Conservation (phyloP, 1,140 invertebrate species). For the Matsumurasca onukii region DNA sequence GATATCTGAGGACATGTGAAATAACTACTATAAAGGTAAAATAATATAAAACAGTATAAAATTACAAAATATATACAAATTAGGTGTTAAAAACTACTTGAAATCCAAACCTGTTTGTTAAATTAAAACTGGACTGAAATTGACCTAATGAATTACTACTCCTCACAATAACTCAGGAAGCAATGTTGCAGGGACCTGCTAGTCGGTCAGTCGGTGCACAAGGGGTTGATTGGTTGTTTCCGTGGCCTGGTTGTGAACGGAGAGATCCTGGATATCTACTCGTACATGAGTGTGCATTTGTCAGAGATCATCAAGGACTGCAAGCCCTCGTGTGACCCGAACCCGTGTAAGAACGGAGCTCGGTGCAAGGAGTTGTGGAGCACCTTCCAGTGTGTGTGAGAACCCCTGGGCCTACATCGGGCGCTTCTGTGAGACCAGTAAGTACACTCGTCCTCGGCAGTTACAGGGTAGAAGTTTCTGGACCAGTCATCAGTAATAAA, state of each 20-base stretch:
- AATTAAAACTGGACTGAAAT: too few species aligned
- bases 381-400: slow-evolving; percentile 84
- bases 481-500: not conserved
- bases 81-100: too few species aligned
- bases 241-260: slow-evolving; percentile 89
- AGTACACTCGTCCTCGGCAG: slow-evolving; percentile 47
- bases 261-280: slow-evolving; percentile 86
- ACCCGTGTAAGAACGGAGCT: slow-evolving; percentile 89
- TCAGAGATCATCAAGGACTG: slow-evolving; percentile 91
- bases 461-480: not conserved
- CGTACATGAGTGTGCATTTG: slow-evolving; percentile 89
- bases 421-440: slow-evolving; percentile 85
- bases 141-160: too few species aligned
- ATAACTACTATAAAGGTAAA: too few species aligned
- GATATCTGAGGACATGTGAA: too few species aligned
- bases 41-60: too few species aligned
- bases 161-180: too few species aligned
- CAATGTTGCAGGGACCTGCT: slow-evolving; percentile 70
- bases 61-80: too few species aligned
- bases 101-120: too few species aligned
- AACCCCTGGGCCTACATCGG: slow-evolving; percentile 91
- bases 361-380: slow-evolving; percentile 91
- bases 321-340: slow-evolving; percentile 89
- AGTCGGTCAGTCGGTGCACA: slow-evolving; percentile 72
- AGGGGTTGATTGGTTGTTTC: slow-evolving; percentile 91